These are phyloP conservation scores for Manduca sexta DNA, from an alignment of 1,140 invertebrate species.

Conservation along the genomic window DNA sequence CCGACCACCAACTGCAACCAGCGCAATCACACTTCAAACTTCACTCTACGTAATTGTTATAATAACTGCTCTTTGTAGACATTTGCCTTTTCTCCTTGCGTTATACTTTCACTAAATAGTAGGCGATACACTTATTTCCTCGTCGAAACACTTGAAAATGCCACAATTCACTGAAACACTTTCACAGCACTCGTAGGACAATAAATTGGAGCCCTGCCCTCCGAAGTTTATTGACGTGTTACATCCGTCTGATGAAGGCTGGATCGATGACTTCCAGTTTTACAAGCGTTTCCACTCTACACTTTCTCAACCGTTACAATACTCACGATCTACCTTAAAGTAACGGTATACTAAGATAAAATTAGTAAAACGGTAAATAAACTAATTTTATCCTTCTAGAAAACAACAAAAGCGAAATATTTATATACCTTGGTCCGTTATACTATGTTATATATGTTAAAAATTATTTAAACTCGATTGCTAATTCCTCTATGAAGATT, in stretches of 20 bases:
- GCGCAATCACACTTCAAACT: constrained; percentile 29
- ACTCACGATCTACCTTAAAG: constrained; percentile 25
- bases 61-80: constrained; percentile 1
- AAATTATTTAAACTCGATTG: constrained; percentile 57
- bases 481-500: constrained; percentile 56
- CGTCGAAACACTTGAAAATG: background rate
- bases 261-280: constrained; percentile 53
- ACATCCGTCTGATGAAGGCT: constrained; percentile 61
- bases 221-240: constrained; percentile 68
- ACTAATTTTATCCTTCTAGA: constrained; percentile 47
- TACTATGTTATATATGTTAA: constrained; percentile 44
- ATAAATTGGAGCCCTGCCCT: constrained; percentile 62
- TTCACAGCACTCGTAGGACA: constrained; percentile 52
- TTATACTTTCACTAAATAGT: background rate
- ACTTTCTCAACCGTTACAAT: constrained; percentile 4
- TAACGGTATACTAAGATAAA: constrained; percentile 59
- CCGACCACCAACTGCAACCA: constrained; percentile 67
- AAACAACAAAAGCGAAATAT: constrained; percentile 60
- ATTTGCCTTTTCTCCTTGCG: background rate
- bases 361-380: constrained; percentile 63
- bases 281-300: constrained; percentile 19
- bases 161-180: constrained; percentile 33
- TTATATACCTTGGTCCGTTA: constrained; percentile 67
- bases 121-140: background rate
- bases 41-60: constrained; percentile 20